These are phyloP conservation scores for Tachypleus tridentatus DNA, from an alignment of 1,140 invertebrate species.

Conservation along the genomic window DNA sequence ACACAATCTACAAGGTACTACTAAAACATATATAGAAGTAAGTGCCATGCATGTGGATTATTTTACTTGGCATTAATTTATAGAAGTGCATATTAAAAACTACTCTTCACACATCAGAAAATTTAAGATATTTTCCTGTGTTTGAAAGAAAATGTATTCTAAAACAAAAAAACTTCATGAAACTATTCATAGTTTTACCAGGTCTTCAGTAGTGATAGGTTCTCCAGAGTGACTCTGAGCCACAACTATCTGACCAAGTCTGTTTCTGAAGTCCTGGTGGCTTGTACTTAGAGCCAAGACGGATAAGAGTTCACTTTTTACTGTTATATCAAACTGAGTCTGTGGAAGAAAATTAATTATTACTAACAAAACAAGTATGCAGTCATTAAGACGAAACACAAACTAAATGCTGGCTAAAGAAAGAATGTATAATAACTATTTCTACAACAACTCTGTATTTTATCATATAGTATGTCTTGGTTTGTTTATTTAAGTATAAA, in stretches of 20 bases:
- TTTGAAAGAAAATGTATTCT: conserved; percentile 1
- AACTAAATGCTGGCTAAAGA: no score
- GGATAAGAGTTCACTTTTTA: conserved; percentile 98
- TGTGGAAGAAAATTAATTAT: conserved; percentile 18
- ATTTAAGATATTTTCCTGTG: background rate
- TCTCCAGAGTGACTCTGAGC: conserved; percentile 54
- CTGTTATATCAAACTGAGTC: conserved; percentile 75
- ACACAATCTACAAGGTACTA: no score
- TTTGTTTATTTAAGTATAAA: no score
- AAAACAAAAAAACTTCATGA: conserved; percentile 3
- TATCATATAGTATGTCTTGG: no score
- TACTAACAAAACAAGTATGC: background rate
- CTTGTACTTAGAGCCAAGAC: conserved; percentile 50
- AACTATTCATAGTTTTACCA: conserved; percentile 46
- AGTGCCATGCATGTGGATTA: no score
- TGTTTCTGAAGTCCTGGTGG: conserved; percentile 69
- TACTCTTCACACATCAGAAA: no score
- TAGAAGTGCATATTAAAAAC: no score
- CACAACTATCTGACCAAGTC: conserved; percentile 84
- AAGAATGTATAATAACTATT: no score
- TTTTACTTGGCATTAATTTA: no score
- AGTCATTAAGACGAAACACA: background rate
- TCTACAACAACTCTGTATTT: no score
- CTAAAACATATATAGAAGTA: no score
- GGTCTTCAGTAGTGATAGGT: conserved; percentile 88